Percentiles rank a stretch among this genome's conserved stretches.
phyloP scores from a whole-genome alignment of 2,113 vertebrate genomes.

The Hippocampus comes region DNA sequence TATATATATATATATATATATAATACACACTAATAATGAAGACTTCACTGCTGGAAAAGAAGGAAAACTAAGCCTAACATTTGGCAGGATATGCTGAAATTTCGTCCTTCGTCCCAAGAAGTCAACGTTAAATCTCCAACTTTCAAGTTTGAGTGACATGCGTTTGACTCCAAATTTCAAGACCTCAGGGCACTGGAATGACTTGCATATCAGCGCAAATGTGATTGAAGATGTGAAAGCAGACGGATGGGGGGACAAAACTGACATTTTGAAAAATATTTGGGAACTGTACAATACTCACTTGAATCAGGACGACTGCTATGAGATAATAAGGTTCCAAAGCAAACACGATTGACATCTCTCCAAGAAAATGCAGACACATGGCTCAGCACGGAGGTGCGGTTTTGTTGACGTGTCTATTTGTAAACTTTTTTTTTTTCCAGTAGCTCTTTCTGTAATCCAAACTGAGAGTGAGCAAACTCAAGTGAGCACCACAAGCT shows the following conservation, averaged over 20 bases:
- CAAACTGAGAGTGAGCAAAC: conserved; percentile 43
- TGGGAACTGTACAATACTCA: neutral
- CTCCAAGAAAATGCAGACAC: neutral
- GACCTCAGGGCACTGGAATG: too few species aligned
- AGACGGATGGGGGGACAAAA: too few species aligned
- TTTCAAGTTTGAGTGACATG: neutral
- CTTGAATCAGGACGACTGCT: conserved; percentile 18
- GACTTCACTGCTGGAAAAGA: neutral
- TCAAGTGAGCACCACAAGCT: conserved; percentile 39
- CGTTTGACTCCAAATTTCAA: neutral
- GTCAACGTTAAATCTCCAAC: neutral
- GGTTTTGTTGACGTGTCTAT: conserved; percentile 13
- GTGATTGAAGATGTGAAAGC: too few species aligned
- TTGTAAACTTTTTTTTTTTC: conserved; percentile 26
- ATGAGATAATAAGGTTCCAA: conserved; percentile 22
- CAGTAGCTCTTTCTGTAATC: conserved; percentile 23
- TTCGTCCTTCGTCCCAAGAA: neutral
- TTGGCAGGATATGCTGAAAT: neutral
- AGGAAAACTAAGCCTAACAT: neutral
- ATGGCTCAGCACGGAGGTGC: neutral
- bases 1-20: too few species aligned
- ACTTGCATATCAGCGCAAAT: too few species aligned
- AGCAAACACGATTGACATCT: conserved; percentile 20
- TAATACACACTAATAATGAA: too few species aligned
- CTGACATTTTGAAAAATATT: neutral